phyloP scores from a whole-genome alignment of 2,113 vertebrate species.

The Anser cygnoides region DNA sequence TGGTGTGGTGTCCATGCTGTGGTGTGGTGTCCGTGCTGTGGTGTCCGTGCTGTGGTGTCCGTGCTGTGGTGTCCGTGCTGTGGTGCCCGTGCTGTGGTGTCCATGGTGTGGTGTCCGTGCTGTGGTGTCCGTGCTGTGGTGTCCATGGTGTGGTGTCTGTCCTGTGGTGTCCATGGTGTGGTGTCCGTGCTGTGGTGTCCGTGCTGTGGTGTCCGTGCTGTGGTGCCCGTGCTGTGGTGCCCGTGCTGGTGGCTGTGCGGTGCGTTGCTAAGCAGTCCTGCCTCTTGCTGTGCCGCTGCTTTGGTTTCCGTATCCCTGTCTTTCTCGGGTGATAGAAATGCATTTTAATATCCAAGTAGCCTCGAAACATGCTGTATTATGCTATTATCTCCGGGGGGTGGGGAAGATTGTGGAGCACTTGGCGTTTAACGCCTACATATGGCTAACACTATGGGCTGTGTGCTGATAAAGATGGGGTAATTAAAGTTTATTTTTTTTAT shows the following conservation, averaged over 20 bases:
- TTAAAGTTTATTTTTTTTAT: constrained; percentile 68
- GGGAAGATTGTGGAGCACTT: constrained; percentile 44
- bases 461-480: constrained; percentile 66
- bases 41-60: too few relatives aligned
- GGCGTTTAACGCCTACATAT: constrained; percentile 53
- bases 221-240: too few relatives aligned
- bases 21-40: too few relatives aligned
- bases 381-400: background rate
- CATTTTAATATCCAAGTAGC: background rate
- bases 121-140: too few relatives aligned
- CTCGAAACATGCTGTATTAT: background rate
- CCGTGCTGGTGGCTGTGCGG: background rate
- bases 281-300: background rate
- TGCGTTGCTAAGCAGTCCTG: background rate
- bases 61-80: too few relatives aligned
- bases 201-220: too few relatives aligned
- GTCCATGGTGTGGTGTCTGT: too few relatives aligned
- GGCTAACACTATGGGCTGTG: constrained; percentile 48
- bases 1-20: too few relatives aligned
- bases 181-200: too few relatives aligned
- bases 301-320: background rate
- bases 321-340: background rate
- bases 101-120: too few relatives aligned
- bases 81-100: too few relatives aligned
- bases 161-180: too few relatives aligned